Evolutionary conservation across 2,888 invertebrate species (phyloP), one percentile per base, ranked within the genome.

Genomic region (Caenorhabditis sinica): DNA sequence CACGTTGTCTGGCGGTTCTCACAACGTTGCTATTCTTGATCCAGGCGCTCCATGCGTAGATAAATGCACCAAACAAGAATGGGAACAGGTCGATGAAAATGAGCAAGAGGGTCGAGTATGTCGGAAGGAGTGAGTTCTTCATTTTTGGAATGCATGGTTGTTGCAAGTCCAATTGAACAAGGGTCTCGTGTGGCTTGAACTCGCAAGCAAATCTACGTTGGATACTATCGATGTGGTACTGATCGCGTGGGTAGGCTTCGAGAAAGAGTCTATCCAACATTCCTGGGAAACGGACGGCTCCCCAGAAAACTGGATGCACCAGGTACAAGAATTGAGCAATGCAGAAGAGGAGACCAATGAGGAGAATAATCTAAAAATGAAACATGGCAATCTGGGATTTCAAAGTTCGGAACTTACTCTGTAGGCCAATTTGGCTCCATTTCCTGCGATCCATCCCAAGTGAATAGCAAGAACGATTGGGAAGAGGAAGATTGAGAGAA

Each of bases 21-120:
- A 92, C 86, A 5, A 84, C 73, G 11, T 85, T 83, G 66, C 83
- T 85, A 71, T 91, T 89, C 80, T 92, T 91, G 45, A 91, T 87
- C 66, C 89, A 90, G 5, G 90, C 90, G 30, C 83, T 83, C 91
- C 91, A 92, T 17, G 89, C 87, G 65, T 90, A 91, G 43, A 89
- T 89, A 81, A 90, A 90, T 23, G 80, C 58, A 23, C 89, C 89
- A 68, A 89, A 90, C 9, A 88, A 36, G 81, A 91, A 91, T 28
- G 91, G 91, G 79, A 91, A 87, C 17, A 92, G 58, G 74, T 88
- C 89, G 74, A 92, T 82, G 76, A 91, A 73, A 61, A 92, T 91
- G 43, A 92, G 87, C 56, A 92, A 73, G 33, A 91, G 60, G n/a
- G 90, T 90, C 9, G 88, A 88, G 80, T 91, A 91, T 3, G 87